phyloP scores from a whole-genome alignment of 1,140 invertebrate genomes.

The Lepidurus arcticus region DNA sequence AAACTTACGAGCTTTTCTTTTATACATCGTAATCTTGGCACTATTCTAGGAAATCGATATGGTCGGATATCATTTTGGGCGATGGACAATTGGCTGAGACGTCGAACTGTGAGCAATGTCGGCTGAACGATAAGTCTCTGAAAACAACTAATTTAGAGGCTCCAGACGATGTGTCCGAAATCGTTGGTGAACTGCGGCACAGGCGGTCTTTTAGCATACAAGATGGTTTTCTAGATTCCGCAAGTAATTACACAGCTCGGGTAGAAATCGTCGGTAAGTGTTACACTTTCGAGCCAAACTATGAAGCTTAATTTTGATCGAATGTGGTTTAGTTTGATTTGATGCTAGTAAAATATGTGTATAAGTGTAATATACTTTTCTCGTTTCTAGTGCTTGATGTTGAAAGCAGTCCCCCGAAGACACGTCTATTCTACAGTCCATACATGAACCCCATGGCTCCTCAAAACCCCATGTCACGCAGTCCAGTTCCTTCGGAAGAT shows the following conservation, averaged over 20 bases:
- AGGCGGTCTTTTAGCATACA: constrained; percentile 32
- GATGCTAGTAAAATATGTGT: too few relatives aligned
- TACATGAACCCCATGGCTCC: constrained; percentile 54
- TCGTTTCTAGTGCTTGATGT: background rate
- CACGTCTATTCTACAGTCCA: constrained; percentile 50
- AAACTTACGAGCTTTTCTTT: too few relatives aligned
- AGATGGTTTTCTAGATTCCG: constrained; percentile 66
- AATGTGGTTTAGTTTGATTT: too few relatives aligned
- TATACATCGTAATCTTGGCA: background rate
- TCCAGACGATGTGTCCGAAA: background rate
- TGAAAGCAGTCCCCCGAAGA: constrained; percentile 33
- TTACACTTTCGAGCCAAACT: background rate
- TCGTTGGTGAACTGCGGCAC: background rate
- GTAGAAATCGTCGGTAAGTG: constrained; percentile 68
- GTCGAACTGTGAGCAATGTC: background rate
- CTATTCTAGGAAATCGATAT: background rate
- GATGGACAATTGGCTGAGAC: background rate
- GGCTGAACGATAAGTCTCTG: background rate
- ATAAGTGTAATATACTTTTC: background rate
- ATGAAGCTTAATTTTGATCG: constrained; percentile 24
- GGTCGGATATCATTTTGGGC: background rate
- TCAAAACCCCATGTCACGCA: constrained; percentile 41
- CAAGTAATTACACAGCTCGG: constrained; percentile 74
- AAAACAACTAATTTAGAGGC: background rate
- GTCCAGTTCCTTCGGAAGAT: constrained; percentile 12